Evolutionary conservation across 2,888 invertebrate genomes (phyloP).

Genomic region (Drosophila anomelani): DNA sequence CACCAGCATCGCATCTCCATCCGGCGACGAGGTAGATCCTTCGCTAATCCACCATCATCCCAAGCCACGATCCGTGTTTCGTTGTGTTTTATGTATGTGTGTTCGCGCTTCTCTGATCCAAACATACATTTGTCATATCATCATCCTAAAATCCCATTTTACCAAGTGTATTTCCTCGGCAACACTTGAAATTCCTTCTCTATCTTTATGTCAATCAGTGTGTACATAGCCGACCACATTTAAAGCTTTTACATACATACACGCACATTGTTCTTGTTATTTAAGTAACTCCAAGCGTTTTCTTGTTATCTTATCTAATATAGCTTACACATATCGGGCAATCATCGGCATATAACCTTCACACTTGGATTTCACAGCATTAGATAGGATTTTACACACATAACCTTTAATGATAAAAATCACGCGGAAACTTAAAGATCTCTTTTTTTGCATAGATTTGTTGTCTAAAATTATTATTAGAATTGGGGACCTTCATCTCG

Average conservation of each 20-base stretch:
- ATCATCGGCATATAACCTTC: slow-evolving; percentile 8
- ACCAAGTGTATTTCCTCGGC: neutral
- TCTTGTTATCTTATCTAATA: slow-evolving; percentile 36
- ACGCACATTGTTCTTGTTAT: slow-evolving; percentile 5
- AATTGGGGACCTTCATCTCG: too few species aligned
- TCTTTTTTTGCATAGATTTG: too few species aligned
- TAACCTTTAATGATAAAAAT: neutral
- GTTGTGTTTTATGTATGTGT: slow-evolving; percentile 37
- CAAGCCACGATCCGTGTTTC: slow-evolving; percentile 22
- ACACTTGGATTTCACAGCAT: neutral
- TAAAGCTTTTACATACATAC: slow-evolving; percentile 24
- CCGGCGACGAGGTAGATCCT: slow-evolving; percentile 90
- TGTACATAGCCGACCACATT: slow-evolving; percentile 20
- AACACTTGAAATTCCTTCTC: neutral
- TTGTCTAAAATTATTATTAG: too few species aligned
- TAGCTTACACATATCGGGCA: slow-evolving; percentile 21
- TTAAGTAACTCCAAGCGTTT: slow-evolving; percentile 32
- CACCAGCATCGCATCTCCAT: slow-evolving; percentile 77
- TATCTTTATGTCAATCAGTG: slow-evolving; percentile 12
- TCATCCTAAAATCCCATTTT: slow-evolving; percentile 8
- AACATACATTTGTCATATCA: slow-evolving; percentile 1
- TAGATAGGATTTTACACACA: neutral
- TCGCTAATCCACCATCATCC: slow-evolving; percentile 41
- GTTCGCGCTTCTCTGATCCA: slow-evolving; percentile 8
- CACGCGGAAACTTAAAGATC: too few species aligned